Percentiles rank a stretch among this genome's conserved stretches.
Evolutionary conservation across 2,888 invertebrate species (phyloP).

Genomic region (Mesopsocus fuscifrons): DNA sequence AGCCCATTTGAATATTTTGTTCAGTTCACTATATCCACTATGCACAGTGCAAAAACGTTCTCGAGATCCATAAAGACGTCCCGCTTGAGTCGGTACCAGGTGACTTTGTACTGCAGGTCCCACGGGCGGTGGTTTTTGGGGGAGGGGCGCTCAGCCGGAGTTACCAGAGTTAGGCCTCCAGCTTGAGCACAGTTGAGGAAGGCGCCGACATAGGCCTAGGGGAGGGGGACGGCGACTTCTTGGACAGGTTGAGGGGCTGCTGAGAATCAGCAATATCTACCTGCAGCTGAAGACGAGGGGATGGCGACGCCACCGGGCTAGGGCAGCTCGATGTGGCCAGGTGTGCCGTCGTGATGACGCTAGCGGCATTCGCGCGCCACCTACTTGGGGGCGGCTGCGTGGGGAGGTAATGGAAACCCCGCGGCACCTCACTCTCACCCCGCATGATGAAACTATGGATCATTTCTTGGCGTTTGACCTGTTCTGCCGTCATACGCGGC

Average conservation of each 20-base stretch:
- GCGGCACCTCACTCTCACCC: conserved; percentile 30
- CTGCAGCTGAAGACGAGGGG: conserved; percentile 49
- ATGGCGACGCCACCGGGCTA: conserved; percentile 20
- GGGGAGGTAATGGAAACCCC: conserved; percentile 16
- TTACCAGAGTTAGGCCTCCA: conserved; percentile 25
- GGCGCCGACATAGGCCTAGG: conserved; percentile 36
- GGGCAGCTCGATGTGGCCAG: conserved; percentile 20
- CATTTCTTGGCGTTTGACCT: conserved; percentile 78
- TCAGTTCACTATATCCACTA: neutral
- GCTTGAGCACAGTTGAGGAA: conserved; percentile 27
- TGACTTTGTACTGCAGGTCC: conserved; percentile 16
- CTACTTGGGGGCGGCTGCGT: conserved; percentile 15
- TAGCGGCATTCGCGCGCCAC: conserved; percentile 27
- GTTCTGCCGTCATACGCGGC: conserved; percentile 85
- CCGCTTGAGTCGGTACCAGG: neutral
- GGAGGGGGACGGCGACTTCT: conserved; percentile 61
- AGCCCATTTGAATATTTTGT: conserved; percentile 4
- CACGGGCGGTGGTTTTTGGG: conserved; percentile 15
- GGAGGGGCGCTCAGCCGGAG: conserved; percentile 13
- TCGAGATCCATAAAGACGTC: neutral
- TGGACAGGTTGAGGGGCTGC: conserved; percentile 76
- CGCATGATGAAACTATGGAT: conserved; percentile 85
- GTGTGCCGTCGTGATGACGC: conserved; percentile 39
- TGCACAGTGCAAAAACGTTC: neutral
- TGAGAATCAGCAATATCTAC: conserved; percentile 65